Evolutionary conservation across 2,797 vertebrate species (phyloP), one percentile per base, ranked within the genome.

Genomic region (Parambassis ranga): DNA sequence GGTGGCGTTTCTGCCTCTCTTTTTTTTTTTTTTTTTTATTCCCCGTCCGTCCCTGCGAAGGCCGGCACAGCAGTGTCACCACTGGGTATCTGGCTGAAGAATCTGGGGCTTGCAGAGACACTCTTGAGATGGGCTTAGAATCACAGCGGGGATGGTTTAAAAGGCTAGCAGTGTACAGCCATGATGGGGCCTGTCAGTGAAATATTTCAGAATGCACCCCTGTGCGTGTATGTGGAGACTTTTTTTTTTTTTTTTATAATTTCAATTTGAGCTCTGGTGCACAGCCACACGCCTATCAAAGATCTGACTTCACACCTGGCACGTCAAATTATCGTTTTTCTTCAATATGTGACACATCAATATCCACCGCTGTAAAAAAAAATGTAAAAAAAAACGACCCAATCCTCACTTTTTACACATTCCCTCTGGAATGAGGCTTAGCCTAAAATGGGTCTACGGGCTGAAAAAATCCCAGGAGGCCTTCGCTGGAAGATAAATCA

Each of bases 401-500:
- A 62, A 57, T 77, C 78, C 61, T 76, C 42, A 58, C 32, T 84
- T 80, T n/a, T 81, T 59, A 59, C 70, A 49, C 44, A 23, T 63
- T 27, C 46, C 65, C 48, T 44, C 53, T 27, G 61, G 68, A 80
- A 77, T 71, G 44, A 72, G 67, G 68, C 76, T 83, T 33, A 63
- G 71, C 68, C 65, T 50, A 75, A 83, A 81, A 77, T 61, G 67
- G 62, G 71, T 75, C 62, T 57, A 57, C 31, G 6, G 67, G 47
- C 74, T 57, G 62, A 46, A 58, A 46, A 58, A 65, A 47, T 84
- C 87, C 76, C 80, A 13, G 48, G 64, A 59, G 65, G 69, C 52
- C 39, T 55, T 43, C 6, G 15, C 69, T 11, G 65, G 62, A 71
- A 79, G 81, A 90, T 90, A 87, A 90, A 91, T 90, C 89, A 88